A percentile compares a stretch with the other conserved stretches of the same genome.
Evolutionary conservation across 2,888 invertebrate species (phyloP).

Genomic region (Spodoptera exigua): DNA sequence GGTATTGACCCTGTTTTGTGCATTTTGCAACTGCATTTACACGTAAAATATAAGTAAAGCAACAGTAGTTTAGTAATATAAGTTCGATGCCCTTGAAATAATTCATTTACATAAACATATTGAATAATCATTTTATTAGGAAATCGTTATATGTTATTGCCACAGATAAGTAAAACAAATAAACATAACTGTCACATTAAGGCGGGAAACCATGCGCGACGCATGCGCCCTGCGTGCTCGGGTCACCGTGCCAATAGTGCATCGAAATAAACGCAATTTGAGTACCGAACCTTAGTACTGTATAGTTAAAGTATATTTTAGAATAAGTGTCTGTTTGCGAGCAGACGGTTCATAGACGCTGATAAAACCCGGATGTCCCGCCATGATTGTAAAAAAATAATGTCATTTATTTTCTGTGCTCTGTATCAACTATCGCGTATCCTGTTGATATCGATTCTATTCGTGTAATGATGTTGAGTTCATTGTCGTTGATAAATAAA

Average conservation of each 20-base stretch:
- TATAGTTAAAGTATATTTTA: constrained; percentile 2
- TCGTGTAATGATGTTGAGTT: constrained; percentile 43
- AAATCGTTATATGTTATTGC: constrained; percentile 40
- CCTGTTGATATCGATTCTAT: constrained; percentile 59
- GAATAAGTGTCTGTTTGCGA: constrained; percentile 12
- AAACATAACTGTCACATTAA: constrained; percentile 14
- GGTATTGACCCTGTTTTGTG: background rate
- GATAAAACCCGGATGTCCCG: constrained; percentile 68
- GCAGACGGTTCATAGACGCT: constrained; percentile 67
- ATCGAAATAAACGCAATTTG: constrained; percentile 10
- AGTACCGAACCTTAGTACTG: constrained; percentile 12
- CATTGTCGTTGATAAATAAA: constrained; percentile 40
- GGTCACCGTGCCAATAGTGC: constrained; percentile 58
- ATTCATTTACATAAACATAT: constrained; percentile 31
- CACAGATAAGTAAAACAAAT: constrained; percentile 50
- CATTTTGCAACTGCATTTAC: constrained; percentile 14
- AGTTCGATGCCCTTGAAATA: constrained; percentile 36
- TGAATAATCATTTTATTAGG: constrained; percentile 42
- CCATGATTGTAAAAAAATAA: constrained; percentile 49
- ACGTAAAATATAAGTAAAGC: constrained; percentile 3
- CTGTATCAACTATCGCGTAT: constrained; percentile 40
- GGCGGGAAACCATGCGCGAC: constrained; percentile 48
- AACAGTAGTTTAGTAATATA: background rate
- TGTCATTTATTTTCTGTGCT: constrained; percentile 33
- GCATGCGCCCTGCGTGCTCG: constrained; percentile 59